Conservation (phyloP, 1,140 invertebrate species). For the Calliphora vicina region DNA sequence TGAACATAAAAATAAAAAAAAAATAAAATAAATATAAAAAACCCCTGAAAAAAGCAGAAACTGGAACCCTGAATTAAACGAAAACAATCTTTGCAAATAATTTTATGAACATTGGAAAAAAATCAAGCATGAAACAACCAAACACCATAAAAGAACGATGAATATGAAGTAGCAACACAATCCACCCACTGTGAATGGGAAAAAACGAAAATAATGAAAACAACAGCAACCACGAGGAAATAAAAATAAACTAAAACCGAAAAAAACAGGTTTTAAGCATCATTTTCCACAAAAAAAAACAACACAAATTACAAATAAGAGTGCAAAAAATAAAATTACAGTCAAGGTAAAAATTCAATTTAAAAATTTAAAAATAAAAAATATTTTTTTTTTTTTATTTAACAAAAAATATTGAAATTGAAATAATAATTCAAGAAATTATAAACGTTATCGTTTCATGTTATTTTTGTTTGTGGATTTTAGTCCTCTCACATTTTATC, state of each 20-base stretch:
- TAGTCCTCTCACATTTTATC: too few relatives aligned
- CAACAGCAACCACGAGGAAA: neutral
- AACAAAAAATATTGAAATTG: too few relatives aligned
- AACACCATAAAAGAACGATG: neutral
- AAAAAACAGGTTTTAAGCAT: conserved; percentile 8
- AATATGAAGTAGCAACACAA: neutral
- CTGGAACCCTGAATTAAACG: neutral
- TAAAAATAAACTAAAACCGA: neutral
- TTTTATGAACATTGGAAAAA: neutral
- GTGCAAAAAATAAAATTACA: neutral
- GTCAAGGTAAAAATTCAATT: neutral
- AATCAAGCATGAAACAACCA: conserved; percentile 15
- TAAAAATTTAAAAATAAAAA: neutral
- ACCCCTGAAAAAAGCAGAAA: neutral
- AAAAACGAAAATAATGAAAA: neutral
- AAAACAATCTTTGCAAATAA: conserved; percentile 27
- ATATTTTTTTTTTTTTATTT: too few relatives aligned
- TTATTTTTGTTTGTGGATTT: too few relatives aligned
- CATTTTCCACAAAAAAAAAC: neutral
- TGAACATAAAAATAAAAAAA: conserved; percentile 10
- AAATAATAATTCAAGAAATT: too few relatives aligned
- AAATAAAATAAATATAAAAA: neutral
- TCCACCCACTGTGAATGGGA: neutral
- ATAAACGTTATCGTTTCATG: too few relatives aligned
- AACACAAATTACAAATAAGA: too few relatives aligned